Evolutionary conservation across 2,113 vertebrate genomes (phyloP).

Genomic region (Sebastes fasciatus): DNA sequence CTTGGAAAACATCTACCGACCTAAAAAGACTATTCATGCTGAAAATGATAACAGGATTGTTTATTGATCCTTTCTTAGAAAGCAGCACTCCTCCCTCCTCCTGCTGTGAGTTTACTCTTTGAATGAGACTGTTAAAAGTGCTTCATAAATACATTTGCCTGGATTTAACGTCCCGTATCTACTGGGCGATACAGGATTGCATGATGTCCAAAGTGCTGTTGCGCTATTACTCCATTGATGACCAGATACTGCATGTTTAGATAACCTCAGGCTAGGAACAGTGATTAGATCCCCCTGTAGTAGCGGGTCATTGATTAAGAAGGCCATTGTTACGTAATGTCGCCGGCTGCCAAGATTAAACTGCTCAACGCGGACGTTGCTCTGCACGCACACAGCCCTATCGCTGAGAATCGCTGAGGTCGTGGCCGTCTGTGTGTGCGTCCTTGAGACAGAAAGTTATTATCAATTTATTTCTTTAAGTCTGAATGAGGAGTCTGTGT

Average conservation of each 20-base stretch:
- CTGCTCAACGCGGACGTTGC: slow-evolving; percentile 30
- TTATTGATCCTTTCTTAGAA: slow-evolving; percentile 29
- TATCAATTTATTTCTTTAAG: slow-evolving; percentile 46
- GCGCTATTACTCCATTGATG: slow-evolving; percentile 23
- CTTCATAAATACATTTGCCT: slow-evolving; percentile 42
- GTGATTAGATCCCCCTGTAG: slow-evolving; percentile 48
- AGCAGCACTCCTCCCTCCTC: background rate
- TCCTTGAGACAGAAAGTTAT: slow-evolving; percentile 61
- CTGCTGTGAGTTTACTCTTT: slow-evolving; percentile 1
- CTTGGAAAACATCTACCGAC: background rate
- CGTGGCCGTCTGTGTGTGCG: slow-evolving; percentile 32
- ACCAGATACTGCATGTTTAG: slow-evolving; percentile 47
- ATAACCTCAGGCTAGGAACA: slow-evolving; percentile 51
- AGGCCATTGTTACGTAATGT: slow-evolving; percentile 49
- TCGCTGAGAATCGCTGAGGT: slow-evolving; percentile 59
- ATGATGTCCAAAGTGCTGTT: slow-evolving; percentile 67
- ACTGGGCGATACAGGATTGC: background rate
- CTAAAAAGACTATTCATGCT: background rate
- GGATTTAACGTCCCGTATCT: slow-evolving; percentile 36
- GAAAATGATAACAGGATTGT: slow-evolving; percentile 37
- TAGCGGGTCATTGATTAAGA: slow-evolving; percentile 55
- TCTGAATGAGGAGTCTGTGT: slow-evolving; percentile 38
- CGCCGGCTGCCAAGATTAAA: slow-evolving; percentile 47
- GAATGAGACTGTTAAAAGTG: slow-evolving; percentile 36
- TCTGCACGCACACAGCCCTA: slow-evolving; percentile 37